Evolutionary conservation across 2,797 vertebrate genomes (phyloP).

Genomic region (Cygnus olor): DNA sequence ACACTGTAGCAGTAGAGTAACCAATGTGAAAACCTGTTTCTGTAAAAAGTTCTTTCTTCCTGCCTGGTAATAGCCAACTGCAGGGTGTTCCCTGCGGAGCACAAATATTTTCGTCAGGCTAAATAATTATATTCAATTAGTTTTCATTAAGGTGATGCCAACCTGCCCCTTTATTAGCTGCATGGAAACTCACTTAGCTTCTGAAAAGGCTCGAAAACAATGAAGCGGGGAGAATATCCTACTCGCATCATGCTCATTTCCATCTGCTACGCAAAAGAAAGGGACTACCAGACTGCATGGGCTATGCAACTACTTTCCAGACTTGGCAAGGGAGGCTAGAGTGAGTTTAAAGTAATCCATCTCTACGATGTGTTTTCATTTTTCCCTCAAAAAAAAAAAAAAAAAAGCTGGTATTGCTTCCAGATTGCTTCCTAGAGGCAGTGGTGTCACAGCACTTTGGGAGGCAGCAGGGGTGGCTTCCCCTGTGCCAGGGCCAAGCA

Average conservation of each 20-base stretch:
- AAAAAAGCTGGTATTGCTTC: neutral
- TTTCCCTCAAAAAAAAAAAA: neutral
- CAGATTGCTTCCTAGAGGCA: neutral
- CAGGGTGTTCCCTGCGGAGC: constrained; percentile 33
- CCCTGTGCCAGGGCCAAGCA: accelerated
- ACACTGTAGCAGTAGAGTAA: neutral
- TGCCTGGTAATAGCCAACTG: neutral
- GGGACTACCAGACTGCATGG: neutral
- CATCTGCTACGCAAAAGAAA: neutral
- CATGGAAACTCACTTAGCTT: neutral
- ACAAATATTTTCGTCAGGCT: neutral
- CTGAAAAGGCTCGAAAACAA: constrained; percentile 13
- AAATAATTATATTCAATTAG: constrained; percentile 44
- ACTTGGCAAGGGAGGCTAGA: neutral
- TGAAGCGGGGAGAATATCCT: neutral
- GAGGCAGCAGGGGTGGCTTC: neutral
- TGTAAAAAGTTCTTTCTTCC: constrained; percentile 9
- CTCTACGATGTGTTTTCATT: neutral
- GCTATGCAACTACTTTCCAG: neutral
- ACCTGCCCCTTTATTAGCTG: neutral
- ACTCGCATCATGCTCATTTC: neutral
- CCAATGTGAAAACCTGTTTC: neutral
- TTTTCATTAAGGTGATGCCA: constrained; percentile 1
- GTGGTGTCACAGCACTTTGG: neutral
- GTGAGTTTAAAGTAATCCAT: neutral